phyloP scores from a whole-genome alignment of 2,888 invertebrate genomes.

The Plebejus argus region DNA sequence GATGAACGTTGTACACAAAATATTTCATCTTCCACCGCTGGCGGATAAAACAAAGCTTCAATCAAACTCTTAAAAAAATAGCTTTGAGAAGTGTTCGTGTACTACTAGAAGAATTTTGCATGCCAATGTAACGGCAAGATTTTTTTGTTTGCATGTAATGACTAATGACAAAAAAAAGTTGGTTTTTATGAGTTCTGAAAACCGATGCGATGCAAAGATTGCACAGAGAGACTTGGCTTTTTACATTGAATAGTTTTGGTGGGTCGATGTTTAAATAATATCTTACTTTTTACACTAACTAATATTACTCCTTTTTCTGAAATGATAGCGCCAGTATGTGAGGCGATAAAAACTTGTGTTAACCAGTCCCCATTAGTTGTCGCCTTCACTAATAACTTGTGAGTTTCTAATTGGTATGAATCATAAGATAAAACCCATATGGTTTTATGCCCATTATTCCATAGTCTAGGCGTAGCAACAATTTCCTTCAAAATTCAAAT shows the following conservation, averaged over 20 bases:
- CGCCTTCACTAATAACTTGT: slow-evolving; percentile 10
- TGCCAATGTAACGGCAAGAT: too few species aligned
- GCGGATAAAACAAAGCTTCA: too few species aligned
- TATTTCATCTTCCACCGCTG: not conserved
- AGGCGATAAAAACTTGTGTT: not conserved
- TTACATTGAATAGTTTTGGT: not conserved
- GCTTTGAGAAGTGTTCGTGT: too few species aligned
- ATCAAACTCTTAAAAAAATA: not conserved
- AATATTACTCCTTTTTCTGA: not conserved
- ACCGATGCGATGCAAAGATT: not conserved
- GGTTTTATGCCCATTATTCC: not conserved
- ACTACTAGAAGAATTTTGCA: too few species aligned
- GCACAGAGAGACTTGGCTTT: not conserved
- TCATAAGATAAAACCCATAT: not conserved
- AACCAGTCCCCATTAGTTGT: not conserved
- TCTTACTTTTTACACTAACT: not conserved
- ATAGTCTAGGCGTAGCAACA: not conserved
- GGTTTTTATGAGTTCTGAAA: not conserved
- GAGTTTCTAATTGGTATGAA: not conserved
- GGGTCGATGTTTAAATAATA: not conserved
- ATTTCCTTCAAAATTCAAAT: too few species aligned
- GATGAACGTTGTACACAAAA: slow-evolving; percentile 35
- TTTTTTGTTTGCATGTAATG: too few species aligned
- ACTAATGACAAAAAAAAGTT: not conserved
- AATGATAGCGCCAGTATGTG: not conserved